Evolutionary conservation across 1,140 invertebrate species (phyloP), one percentile per base, ranked within the genome.

Genomic region (Bombyx mori): DNA sequence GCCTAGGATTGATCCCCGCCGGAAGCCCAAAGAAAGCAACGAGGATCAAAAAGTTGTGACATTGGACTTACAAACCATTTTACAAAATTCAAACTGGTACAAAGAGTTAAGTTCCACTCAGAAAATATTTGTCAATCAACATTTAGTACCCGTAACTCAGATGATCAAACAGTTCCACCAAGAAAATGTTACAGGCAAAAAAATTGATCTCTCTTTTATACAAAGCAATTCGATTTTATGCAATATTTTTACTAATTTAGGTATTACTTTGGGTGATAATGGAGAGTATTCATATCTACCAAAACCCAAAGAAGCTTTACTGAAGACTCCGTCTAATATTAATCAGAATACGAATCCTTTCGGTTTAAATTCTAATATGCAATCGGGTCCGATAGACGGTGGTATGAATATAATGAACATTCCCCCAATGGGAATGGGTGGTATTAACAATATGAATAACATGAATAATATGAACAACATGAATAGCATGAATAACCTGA

Each of bases 81-180:
- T 92, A 47, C 91, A 92, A 76, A 89, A 84, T 71, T 92, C 91
- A 2, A 89, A 87, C 35, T 92, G 92, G 89, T 93, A 92, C 68
- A 91, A 90, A 69, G 90, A 91, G 52, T 73, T 92, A 18, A 91
- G 90, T 56, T 91, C 91, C 51, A 92, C 91, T 56, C 90, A 92
- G 68, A 93, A 92, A 77, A 89, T 93, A 63, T 89, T 91, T 71
- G 88, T 92, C 1, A 93, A 92, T 73, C 91, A 92, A 68, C 88
- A 92, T 73, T 73, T 93, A 63, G 90, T 90, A 3, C 78, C 89
- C 45, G 88, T 93, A 1, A 89, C 90, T 6, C 86, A 89, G 58
- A 90, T 88, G 75, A 85, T 92, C 12, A 90, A 90, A 69, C 88
- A 89, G 60, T 88, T 83, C 68, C 89, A 90, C 56, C 89, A 89